Evolutionary conservation across 1,140 invertebrate species (phyloP).

Genomic region (Araneus ventricosus): DNA sequence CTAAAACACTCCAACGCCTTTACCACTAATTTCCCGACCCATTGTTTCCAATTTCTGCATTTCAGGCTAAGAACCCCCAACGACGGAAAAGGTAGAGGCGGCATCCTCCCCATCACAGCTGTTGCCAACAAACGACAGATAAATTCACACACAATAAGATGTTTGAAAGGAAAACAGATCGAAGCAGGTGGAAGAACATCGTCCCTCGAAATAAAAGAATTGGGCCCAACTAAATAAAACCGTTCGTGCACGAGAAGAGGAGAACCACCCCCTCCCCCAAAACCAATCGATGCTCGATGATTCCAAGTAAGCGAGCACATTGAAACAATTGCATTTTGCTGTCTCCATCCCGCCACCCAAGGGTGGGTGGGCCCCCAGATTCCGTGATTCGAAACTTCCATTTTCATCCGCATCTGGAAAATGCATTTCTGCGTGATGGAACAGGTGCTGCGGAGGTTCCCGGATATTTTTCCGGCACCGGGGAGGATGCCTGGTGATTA

Average conservation of each 20-base stretch:
- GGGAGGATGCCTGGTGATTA: neutral
- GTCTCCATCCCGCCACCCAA: neutral
- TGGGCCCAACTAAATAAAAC: slow-evolving; percentile 18
- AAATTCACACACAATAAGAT: neutral
- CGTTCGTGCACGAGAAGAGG: neutral
- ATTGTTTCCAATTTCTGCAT: no score
- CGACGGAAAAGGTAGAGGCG: neutral
- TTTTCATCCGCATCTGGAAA: slow-evolving; percentile 25
- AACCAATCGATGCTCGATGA: slow-evolving; percentile 42
- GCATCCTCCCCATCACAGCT: neutral
- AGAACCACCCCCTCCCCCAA: neutral
- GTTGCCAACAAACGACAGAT: neutral
- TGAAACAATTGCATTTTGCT: slow-evolving; percentile 60
- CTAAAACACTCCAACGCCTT: no score
- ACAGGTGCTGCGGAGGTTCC: slow-evolving; percentile 20
- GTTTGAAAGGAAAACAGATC: slow-evolving; percentile 10
- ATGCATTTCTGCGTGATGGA: slow-evolving; percentile 31
- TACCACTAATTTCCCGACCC: no score
- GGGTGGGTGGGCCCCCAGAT: neutral
- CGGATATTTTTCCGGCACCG: neutral
- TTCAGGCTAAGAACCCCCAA: no score
- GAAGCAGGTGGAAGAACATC: slow-evolving; percentile 4
- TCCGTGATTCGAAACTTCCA: slow-evolving; percentile 40
- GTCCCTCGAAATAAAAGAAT: slow-evolving; percentile 33
- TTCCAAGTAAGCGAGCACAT: neutral